phyloP scores from a whole-genome alignment of 2,888 invertebrate genomes.

The Melinaea marsaeus region DNA sequence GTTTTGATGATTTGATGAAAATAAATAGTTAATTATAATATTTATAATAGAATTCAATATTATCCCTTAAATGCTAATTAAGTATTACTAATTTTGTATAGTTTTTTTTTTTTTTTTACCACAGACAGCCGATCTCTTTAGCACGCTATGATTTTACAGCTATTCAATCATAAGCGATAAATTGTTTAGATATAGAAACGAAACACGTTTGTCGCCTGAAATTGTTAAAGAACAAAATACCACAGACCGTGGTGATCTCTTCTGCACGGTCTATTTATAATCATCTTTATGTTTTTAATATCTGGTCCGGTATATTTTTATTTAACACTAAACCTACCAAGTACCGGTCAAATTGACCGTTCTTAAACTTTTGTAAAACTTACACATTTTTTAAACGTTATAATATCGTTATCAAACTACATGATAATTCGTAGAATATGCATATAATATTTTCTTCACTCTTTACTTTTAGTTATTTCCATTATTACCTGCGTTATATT shows the following conservation, averaged over 20 bases:
- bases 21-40: no score
- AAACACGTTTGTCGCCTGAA: conserved; percentile 59
- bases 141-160: conserved; percentile 42
- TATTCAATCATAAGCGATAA: conserved; percentile 57
- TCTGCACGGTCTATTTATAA: conserved; percentile 56
- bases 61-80: background rate
- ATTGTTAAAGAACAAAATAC: conserved; percentile 53
- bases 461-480: no score
- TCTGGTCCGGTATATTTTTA: conserved; percentile 9
- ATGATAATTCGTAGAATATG: no score
- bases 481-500: background rate
- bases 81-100: background rate
- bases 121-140: background rate
- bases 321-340: background rate
- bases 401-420: no score
- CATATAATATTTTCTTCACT: no score
- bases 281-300: conserved; percentile 21
- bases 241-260: conserved; percentile 55
- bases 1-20: no score
- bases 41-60: no score
- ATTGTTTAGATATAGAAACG: conserved; percentile 45
- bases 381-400: no score
- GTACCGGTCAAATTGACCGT: no score
- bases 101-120: background rate
- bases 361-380: no score